Percentiles rank a stretch among this genome's conserved stretches.
phyloP scores from a whole-genome alignment of 2,888 invertebrate genomes.

The Lasioglossum lativentre region DNA sequence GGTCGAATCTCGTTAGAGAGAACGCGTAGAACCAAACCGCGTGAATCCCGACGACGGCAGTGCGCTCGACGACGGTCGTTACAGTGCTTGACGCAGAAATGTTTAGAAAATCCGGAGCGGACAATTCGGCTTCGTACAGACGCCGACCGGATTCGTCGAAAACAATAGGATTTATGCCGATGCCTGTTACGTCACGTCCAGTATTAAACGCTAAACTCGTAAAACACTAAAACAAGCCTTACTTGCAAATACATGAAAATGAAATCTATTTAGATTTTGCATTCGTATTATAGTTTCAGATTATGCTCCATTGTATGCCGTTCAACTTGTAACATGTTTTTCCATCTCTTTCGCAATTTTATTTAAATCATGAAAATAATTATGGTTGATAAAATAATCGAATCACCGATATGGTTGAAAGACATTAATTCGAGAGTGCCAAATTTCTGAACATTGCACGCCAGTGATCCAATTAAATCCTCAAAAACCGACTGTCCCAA shows the following conservation, averaged over 20 bases:
- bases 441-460: not conserved
- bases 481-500: not conserved
- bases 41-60: conserved; percentile 80
- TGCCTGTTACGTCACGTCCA: conserved; percentile 31
- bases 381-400: no score
- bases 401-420: no score
- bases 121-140: conserved; percentile 6
- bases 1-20: conserved; percentile 80
- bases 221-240: not conserved
- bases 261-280: not conserved
- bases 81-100: conserved; percentile 25
- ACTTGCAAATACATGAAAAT: not conserved
- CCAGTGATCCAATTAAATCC: not conserved
- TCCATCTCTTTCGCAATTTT: no score
- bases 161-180: conserved; percentile 19
- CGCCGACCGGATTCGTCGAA: not conserved
- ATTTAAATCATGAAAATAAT: not conserved
- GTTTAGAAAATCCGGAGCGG: conserved; percentile 45
- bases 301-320: no score
- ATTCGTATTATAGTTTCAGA: no score
- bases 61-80: conserved; percentile 15
- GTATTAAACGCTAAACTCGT: not conserved
- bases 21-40: conserved; percentile 80
- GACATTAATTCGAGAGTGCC: not conserved
- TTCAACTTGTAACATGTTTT: no score